phyloP scores from a whole-genome alignment of 1,140 invertebrate genomes.

The Drosophila pseudoobscura region DNA sequence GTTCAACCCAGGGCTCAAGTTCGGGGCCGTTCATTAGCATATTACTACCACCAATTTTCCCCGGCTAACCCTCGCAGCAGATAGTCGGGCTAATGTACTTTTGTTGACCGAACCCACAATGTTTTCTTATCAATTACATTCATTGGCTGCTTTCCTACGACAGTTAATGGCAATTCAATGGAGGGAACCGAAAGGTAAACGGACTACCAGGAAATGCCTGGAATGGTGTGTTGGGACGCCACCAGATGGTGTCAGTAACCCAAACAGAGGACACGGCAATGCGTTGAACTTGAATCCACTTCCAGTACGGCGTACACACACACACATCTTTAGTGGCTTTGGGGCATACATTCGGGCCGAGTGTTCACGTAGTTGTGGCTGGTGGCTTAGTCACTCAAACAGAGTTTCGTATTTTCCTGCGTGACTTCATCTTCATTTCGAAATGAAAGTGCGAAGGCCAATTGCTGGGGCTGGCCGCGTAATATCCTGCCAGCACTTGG shows the following conservation, averaged over 20 bases:
- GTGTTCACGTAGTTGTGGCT: slow-evolving; percentile 16
- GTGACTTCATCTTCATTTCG: slow-evolving; percentile 72
- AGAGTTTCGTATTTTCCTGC: slow-evolving; percentile 14
- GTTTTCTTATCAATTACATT: slow-evolving; percentile 72
- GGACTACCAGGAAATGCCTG: slow-evolving; percentile 35
- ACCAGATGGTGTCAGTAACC: slow-evolving; percentile 69
- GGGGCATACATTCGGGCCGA: background rate
- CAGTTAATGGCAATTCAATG: slow-evolving; percentile 53
- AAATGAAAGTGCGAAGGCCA: slow-evolving; percentile 58
- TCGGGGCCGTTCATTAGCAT: slow-evolving; percentile 78
- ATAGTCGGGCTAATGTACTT: slow-evolving; percentile 72
- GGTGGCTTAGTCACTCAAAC: slow-evolving; percentile 64
- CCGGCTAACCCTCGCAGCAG: background rate
- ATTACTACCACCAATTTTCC: slow-evolving; percentile 43
- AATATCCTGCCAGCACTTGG: slow-evolving; percentile 30
- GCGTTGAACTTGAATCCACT: slow-evolving; percentile 72
- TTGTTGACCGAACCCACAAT: slow-evolving; percentile 40
- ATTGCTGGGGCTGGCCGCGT: slow-evolving; percentile 15
- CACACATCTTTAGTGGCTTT: slow-evolving; percentile 1
- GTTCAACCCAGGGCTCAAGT: slow-evolving; percentile 61
- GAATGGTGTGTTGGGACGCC: slow-evolving; percentile 24
- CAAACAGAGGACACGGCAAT: slow-evolving; percentile 56
- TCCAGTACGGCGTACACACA: slow-evolving; percentile 16
- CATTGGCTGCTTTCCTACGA: background rate
- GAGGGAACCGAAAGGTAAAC: slow-evolving; percentile 14